Percentiles rank a stretch among this genome's conserved stretches.
Conservation (phyloP, 2,888 invertebrate genomes). For the Tolmerus cingulatus region DNA sequence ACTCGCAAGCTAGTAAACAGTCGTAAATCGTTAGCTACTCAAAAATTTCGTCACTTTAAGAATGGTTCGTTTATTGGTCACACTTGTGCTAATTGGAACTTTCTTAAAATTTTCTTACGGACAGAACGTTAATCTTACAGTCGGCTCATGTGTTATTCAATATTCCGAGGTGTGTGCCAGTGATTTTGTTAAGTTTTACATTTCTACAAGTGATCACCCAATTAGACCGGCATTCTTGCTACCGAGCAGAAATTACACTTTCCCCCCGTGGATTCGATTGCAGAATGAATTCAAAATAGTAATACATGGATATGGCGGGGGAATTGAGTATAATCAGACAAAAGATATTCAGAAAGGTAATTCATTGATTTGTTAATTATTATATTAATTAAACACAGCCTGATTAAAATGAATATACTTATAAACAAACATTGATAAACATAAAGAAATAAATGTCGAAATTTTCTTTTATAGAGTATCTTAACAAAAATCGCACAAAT, state of each 20-base stretch:
- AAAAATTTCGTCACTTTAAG: background rate
- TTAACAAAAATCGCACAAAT: conserved; percentile 59
- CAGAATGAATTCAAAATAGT: conserved; percentile 52
- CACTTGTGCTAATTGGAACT: conserved; percentile 7
- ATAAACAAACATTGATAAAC: no score
- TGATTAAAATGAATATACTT: no score
- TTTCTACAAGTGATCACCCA: conserved; percentile 51
- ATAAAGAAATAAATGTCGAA: no score
- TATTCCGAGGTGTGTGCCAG: conserved; percentile 52
- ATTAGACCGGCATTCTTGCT: conserved; percentile 49
- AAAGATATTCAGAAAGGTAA: conserved; percentile 50
- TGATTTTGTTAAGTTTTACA: conserved; percentile 53
- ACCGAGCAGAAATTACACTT: conserved; percentile 45
- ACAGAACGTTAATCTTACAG: conserved; percentile 48
- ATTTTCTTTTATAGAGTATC: conserved; percentile 55
- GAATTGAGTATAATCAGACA: conserved; percentile 58
- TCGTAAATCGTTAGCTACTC: background rate
- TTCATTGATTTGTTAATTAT: background rate
- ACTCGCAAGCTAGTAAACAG: background rate
- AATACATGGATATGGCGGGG: conserved; percentile 64
- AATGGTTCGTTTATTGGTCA: background rate
- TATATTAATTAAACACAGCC: background rate
- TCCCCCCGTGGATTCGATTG: conserved; percentile 50
- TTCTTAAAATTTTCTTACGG: background rate
- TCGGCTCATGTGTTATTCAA: conserved; percentile 53